These are phyloP conservation scores for Macrobrachium nipponense DNA, from an alignment of 1,140 invertebrate genomes.

Conservation along the genomic window DNA sequence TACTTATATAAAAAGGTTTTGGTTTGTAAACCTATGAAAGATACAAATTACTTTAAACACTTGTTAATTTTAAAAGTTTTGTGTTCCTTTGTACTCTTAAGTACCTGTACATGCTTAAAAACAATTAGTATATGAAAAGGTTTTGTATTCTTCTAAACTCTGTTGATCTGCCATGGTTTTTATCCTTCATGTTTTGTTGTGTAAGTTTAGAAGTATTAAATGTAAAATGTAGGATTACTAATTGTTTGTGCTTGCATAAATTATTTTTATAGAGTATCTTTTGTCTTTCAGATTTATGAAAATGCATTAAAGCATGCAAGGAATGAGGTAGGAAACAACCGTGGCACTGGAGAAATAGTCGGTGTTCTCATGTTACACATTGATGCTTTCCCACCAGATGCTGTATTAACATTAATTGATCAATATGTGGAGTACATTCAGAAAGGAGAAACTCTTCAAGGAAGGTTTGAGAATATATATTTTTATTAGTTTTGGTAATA, in stretches of 20 bases:
- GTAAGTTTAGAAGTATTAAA: no score
- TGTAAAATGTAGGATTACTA: no score
- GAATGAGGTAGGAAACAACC: constrained; percentile 22
- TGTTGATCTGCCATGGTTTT: no score
- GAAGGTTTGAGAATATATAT: constrained; percentile 37
- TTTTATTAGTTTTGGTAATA: background rate
- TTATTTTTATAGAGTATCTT: background rate
- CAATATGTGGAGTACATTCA: constrained; percentile 44
- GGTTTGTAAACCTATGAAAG: no score
- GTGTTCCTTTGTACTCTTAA: no score
- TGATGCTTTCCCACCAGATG: constrained; percentile 45
- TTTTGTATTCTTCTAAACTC: no score
- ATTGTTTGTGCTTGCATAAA: background rate
- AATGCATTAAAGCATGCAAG: constrained; percentile 30
- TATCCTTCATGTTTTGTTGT: no score
- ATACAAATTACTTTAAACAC: no score
- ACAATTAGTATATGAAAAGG: no score
- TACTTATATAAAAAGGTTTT: no score
- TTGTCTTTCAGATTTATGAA: constrained; percentile 42
- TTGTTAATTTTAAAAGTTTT: no score
- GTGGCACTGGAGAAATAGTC: constrained; percentile 38
- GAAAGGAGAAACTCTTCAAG: constrained; percentile 39
- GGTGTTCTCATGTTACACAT: constrained; percentile 54
- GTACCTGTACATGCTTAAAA: no score
- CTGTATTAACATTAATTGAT: constrained; percentile 31